phyloP scores from a whole-genome alignment of 92 coral and sea anemone species.

The Paramuricea clavata region DNA sequence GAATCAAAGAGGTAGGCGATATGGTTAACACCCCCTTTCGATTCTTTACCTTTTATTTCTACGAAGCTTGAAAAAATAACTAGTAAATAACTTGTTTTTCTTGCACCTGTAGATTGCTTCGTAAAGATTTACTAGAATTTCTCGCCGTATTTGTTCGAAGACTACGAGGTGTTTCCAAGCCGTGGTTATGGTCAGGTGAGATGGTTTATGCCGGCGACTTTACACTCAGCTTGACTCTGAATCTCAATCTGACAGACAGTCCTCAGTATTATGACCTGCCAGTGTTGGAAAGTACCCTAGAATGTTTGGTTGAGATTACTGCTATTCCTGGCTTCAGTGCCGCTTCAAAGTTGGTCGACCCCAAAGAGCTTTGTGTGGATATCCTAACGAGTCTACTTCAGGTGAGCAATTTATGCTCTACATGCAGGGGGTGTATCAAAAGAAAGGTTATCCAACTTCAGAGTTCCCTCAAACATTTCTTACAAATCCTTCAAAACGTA shows the following conservation, averaged over 20 bases:
- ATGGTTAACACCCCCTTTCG: neutral
- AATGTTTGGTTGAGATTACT: slow-evolving; percentile 84
- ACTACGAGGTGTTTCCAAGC: slow-evolving; percentile 69
- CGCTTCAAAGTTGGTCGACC: slow-evolving; percentile 73
- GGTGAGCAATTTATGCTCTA: slow-evolving; percentile 52
- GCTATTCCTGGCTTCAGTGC: slow-evolving; percentile 84
- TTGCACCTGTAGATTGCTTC: slow-evolving; percentile 68
- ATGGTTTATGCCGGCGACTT: slow-evolving; percentile 90
- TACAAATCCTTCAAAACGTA: no score
- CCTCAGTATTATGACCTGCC: slow-evolving; percentile 97
- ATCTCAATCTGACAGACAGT: slow-evolving; percentile 91
- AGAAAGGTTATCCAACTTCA: no score
- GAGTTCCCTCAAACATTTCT: no score
- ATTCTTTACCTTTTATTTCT: neutral
- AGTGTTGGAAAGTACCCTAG: slow-evolving; percentile 85
- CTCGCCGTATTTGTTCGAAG: slow-evolving; percentile 66
- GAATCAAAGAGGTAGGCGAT: slow-evolving; percentile 95
- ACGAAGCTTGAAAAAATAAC: neutral
- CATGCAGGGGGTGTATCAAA: no score
- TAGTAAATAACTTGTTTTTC: neutral
- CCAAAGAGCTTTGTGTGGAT: slow-evolving; percentile 75
- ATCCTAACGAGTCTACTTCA: slow-evolving; percentile 82
- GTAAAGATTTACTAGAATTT: slow-evolving; percentile 80
- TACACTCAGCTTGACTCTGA: slow-evolving; percentile 80
- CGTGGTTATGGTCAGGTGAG: slow-evolving; percentile 87